Percentiles rank a stretch among this genome's conserved stretches.
These are phyloP conservation scores for Tetranychus piercei DNA, from an alignment of 2,888 invertebrate genomes.

Conservation along the genomic window DNA sequence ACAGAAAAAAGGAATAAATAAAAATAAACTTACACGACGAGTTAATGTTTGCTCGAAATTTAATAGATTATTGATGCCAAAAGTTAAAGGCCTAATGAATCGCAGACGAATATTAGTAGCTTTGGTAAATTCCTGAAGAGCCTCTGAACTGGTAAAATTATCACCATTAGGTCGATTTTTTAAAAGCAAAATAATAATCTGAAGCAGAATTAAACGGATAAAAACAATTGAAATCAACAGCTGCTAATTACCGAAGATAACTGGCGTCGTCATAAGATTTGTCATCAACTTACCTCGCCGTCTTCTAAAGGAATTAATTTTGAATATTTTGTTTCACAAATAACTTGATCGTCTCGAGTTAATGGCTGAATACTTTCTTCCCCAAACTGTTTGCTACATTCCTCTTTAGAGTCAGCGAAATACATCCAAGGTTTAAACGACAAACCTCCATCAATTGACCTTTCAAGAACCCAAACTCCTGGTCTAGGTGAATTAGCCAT, in stretches of 20 bases:
- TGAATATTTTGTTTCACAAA: conserved; percentile 83
- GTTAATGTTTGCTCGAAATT: conserved; percentile 73
- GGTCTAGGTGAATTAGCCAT: conserved; percentile 98
- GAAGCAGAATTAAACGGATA: conserved; percentile 9
- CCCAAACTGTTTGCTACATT: conserved; percentile 66
- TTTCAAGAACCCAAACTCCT: conserved; percentile 85
- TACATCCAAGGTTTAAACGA: conserved; percentile 93
- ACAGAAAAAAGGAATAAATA: not conserved
- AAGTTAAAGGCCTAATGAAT: conserved; percentile 80
- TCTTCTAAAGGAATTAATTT: conserved; percentile 87
- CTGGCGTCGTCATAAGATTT: not conserved
- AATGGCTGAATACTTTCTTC: conserved; percentile 58
- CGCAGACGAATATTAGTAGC: conserved; percentile 87
- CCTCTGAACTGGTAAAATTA: conserved; percentile 77
- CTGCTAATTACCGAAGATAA: not conserved
- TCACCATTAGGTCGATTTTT: conserved; percentile 80
- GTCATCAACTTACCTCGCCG: conserved; percentile 52
- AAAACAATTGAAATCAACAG: not conserved
- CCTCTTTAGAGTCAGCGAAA: conserved; percentile 74
- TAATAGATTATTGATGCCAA: conserved; percentile 50
- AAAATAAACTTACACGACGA: conserved; percentile 49
- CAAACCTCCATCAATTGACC: conserved; percentile 71
- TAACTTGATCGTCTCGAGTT: conserved; percentile 69
- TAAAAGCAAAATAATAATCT: conserved; percentile 79
- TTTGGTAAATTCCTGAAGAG: conserved; percentile 86